Evolutionary conservation across 2,888 invertebrate genomes (phyloP), one percentile per base, ranked within the genome.

Genomic region (Geophilus truncorum): DNA sequence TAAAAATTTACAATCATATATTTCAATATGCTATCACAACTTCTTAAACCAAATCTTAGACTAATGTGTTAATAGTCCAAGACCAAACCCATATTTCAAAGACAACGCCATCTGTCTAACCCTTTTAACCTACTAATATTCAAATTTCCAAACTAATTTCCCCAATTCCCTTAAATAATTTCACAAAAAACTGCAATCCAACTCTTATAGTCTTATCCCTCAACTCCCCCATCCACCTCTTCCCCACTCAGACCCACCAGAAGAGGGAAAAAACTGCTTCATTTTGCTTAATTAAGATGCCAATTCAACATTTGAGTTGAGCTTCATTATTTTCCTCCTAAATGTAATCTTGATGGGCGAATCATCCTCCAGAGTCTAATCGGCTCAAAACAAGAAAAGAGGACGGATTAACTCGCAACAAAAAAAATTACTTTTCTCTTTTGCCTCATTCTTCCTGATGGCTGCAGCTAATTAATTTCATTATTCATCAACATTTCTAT

Each of bases 221-320:
- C 15, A 23, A 6, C 21, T 57, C 23, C 57, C 40, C 40, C 40
- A 32, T 9, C 40, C 9, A 34, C 6, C 34, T 34, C 34, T 34
- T 34, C 34, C 2, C 9, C 40, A 40, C 9, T 2, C 9, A 40
- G 10, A 12, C 9, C 12, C 9, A 40, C 12, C 9, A 40, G 15
- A 9, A 15, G n/a, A 12, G 18, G 18, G 18, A 51, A 51, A 51
- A 51, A 18, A n/a, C 45, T n/a, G n/a, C 15, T 23, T 70, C 70
- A n/a, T 70, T 70, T 70, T 70, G 70, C 28, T 70, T 70, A 70
- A 70, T 70, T 70, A 70, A 70, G 28, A 70, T 28, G 70, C 70
- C 70, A 70, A 70, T 4, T 70, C 28, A 70, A 62, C 62, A 62
- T 70, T 25, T 70, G 45, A 45, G 45, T 45, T 45, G 70, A 70